Evolutionary conservation across 2,888 invertebrate species (phyloP), one percentile per base, ranked within the genome.

Genomic region (Latrodectus hesperus): DNA sequence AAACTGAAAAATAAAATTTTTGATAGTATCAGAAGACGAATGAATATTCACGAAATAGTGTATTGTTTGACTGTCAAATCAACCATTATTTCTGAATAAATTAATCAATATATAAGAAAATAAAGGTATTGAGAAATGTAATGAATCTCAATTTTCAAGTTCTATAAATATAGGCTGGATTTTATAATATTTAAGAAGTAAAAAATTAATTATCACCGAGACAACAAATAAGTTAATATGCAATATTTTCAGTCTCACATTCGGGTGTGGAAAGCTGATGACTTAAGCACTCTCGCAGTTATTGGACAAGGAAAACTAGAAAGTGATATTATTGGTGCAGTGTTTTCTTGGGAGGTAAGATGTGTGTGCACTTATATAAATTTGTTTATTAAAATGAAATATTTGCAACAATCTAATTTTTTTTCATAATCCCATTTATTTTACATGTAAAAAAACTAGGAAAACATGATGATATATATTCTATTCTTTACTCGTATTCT

Each of bases 241-340:
- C 0, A 38, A 38, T 60, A 60, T 60, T 91, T 92, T 17, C 97
- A 97, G 92, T 96, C 98, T 26, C 94, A 98, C 83, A 88, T 88
- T 67, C 81, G 88, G 5, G 96, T 98, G 90, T 98, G 98, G 98
- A 96, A 97, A 92, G 96, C 96, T 0, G 96, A 96, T 92, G 96
- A 96, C 3, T 92, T 98, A 90, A 96, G 96, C 92, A 98, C 98
- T 0, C 93, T 97, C 70, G 96, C 96, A 91, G 96, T 97, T 52
- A 96, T 98, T 91, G 98, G 98, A 8, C 96, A 97, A 95, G 97
- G 97, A 0, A 96, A 97, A 92, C 95, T 97, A 91, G 96, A 96
- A 91, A 94, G 95, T 79, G 97, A 97, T 0, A 96, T 98, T 0
- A 94, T 96, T 0, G 96, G 97, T 0, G 95, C 98, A 3, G 96